Evolutionary conservation across 2,888 invertebrate genomes (phyloP).

Genomic region (Brachynemurus nebulosus): DNA sequence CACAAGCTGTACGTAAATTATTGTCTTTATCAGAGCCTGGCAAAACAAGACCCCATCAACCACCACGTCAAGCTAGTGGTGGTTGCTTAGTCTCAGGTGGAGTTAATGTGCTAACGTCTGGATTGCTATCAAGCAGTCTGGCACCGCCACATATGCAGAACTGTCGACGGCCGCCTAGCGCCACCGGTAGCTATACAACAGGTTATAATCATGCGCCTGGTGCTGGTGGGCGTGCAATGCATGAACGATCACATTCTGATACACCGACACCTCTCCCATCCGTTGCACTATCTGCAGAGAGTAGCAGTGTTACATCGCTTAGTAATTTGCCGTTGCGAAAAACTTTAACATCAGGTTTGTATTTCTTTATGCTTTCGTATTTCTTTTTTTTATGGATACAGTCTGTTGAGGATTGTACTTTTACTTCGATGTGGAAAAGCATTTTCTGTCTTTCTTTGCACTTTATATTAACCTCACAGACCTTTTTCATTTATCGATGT

Average conservation of each 20-base stretch:
- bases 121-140: conserved; percentile 35
- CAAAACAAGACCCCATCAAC: conserved; percentile 79
- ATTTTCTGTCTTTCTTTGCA: no score
- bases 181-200: conserved; percentile 28
- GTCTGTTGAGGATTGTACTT: no score
- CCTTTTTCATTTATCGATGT: no score
- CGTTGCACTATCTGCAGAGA: conserved; percentile 85
- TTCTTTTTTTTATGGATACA: no score
- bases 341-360: conserved; percentile 56
- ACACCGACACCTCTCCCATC: conserved; percentile 71
- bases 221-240: conserved; percentile 47
- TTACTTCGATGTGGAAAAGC: no score
- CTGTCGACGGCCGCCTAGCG: conserved; percentile 40
- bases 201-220: conserved; percentile 28
- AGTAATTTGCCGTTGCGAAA: conserved; percentile 81
- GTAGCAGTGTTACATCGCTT: conserved; percentile 87
- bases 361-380: no score
- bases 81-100: conserved; percentile 44
- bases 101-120: conserved; percentile 42
- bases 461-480: no score
- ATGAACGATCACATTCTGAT: conserved; percentile 82
- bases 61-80: conserved; percentile 52
- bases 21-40: conserved; percentile 78
- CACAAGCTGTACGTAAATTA: conserved; percentile 92
- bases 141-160: conserved; percentile 39